These are phyloP conservation scores for Rutilus rutilus DNA, from an alignment of 2,113 vertebrate genomes.

Conservation along the genomic window DNA sequence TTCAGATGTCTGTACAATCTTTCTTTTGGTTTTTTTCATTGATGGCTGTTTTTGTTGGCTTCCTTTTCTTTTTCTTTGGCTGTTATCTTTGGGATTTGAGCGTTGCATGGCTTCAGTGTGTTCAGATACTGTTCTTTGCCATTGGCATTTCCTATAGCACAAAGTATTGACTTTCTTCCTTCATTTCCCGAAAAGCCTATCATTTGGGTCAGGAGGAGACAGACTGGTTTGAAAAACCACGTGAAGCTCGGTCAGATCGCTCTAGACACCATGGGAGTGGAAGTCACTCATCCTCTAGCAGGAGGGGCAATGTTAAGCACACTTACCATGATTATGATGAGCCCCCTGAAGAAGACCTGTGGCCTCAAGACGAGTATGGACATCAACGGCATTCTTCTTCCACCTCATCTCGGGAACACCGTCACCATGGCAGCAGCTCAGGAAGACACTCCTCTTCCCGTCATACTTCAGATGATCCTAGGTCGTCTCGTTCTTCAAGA, in stretches of 20 bases:
- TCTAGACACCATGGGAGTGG: conserved; percentile 88
- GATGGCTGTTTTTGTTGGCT: conserved; percentile 15
- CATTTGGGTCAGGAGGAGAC: conserved; percentile 99
- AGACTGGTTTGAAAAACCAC: conserved; percentile 99
- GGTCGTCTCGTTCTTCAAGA: conserved; percentile 83
- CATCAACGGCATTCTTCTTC: conserved; percentile 81
- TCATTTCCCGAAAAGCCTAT: conserved; percentile 95
- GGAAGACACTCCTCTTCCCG: conserved; percentile 87
- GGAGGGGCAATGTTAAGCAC: conserved; percentile 87
- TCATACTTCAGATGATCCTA: conserved; percentile 84
- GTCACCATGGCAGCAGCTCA: conserved; percentile 86
- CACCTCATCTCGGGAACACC: conserved; percentile 84
- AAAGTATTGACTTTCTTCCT: conserved; percentile 83
- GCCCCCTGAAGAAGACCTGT: conserved; percentile 88
- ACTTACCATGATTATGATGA: conserved; percentile 96
- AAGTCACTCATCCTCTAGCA: conserved; percentile 88
- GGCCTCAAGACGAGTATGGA: conserved; percentile 87
- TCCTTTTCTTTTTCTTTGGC: not conserved
- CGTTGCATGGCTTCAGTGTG: conserved; percentile 84
- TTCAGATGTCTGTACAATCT: conserved; percentile 56
- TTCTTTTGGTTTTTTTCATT: conserved; percentile 38
- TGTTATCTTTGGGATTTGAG: conserved; percentile 42
- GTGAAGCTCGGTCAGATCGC: conserved; percentile 91
- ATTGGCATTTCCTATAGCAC: conserved; percentile 68
- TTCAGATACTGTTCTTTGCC: conserved; percentile 56